A percentile compares a stretch with the other conserved stretches of the same genome.
phyloP scores from a whole-genome alignment of 2,797 vertebrate species.

The Epinephelus coioides region DNA sequence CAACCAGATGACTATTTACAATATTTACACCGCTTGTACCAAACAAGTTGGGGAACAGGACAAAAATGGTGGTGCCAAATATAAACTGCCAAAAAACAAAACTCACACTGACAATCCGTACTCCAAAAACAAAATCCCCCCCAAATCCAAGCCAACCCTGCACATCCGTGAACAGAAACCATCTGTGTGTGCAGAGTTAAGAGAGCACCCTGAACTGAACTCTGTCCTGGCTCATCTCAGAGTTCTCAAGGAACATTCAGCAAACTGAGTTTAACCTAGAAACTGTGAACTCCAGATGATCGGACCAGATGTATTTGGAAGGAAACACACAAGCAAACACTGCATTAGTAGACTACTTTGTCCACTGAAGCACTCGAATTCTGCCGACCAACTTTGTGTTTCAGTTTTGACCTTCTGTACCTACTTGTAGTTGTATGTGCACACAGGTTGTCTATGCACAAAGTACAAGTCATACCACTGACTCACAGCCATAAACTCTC shows the following conservation, averaged over 20 bases:
- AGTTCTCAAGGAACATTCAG: not conserved
- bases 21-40: not conserved
- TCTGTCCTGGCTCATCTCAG: not conserved
- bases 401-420: not conserved
- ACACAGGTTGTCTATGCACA: not conserved
- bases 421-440: too few species aligned
- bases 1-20: constrained; percentile 1
- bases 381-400: not conserved
- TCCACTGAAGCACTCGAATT: too few species aligned
- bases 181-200: not conserved
- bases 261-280: not conserved
- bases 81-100: not conserved
- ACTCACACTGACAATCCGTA: not conserved
- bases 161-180: not conserved
- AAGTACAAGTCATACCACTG: not conserved
- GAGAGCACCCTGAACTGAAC: not conserved
- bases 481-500: not conserved
- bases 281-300: not conserved
- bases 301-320: not conserved
- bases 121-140: not conserved
- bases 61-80: not conserved
- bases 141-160: not conserved
- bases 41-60: not conserved
- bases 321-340: not conserved
- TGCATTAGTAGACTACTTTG: not conserved